Evolutionary conservation across 2,113 vertebrate genomes (phyloP), one percentile per base, ranked within the genome.

Genomic region (Bubo blakistoni): DNA sequence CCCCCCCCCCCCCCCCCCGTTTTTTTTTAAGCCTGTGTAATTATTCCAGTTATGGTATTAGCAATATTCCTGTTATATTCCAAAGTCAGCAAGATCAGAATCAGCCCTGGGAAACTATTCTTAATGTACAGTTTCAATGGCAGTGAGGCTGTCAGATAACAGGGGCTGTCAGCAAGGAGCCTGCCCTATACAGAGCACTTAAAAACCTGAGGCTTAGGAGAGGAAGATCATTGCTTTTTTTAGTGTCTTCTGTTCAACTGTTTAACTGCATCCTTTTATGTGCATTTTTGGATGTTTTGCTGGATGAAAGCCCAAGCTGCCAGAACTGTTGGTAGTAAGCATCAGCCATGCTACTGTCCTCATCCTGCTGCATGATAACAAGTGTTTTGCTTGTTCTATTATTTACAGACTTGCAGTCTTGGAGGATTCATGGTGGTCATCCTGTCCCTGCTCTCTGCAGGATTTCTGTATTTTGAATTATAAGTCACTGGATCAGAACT

Each of bases 61-160:
- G 63, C 71, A 88, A 88, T 93, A 78, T 40, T 90, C 38, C 32
- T 88, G 63, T 47, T 88, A 67, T 81, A 92, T 84, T 92, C 44
- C 72, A 70, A 8, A 76, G 72, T 78, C 76, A 94, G 44, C 83
- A 62, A 88, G 95, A 93, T 84, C 63, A 38, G 77, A 81, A 88
- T 94, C 92, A 89, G 36, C 16, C 27, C 36, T 49, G 65, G 34
- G 57, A 90, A 90, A 51, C 34, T n/a, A 12, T 47, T 65, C 25
- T 86, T 63, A 51, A 81, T 7, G 44, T 78, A 36, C 12, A 18
- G 6, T 47, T 92, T 59, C 63, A 78, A 32, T 51, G 88, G 63
- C 81, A 81, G 51, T 2, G 3, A 76, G 70, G 27, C 51, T 80
- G 46, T 62, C 20, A 67, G 90, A 17, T 73, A 66, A 34, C 24